Evolutionary conservation across 2,888 invertebrate genomes (phyloP).

Genomic region (Dendrolimus pini): DNA sequence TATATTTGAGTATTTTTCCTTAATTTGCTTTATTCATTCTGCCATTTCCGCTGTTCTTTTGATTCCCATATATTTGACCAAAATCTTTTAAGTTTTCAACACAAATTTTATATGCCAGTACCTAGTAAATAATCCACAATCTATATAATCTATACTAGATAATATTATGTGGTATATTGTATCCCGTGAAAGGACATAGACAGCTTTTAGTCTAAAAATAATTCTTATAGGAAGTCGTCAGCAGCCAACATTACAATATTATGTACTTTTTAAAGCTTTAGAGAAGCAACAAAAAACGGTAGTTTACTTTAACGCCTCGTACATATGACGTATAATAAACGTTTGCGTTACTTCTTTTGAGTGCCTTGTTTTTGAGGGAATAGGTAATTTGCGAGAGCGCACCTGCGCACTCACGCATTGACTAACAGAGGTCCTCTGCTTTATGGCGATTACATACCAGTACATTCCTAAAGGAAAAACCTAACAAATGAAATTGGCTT

Average conservation of each 20-base stretch:
- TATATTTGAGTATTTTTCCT: neutral
- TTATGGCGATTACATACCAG: constrained; percentile 19
- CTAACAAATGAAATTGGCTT: constrained; percentile 26
- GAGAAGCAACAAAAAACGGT: too few species aligned
- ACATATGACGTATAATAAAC: constrained; percentile 7
- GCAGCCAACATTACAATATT: too few species aligned
- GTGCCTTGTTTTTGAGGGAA: constrained; percentile 27
- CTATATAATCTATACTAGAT: too few species aligned
- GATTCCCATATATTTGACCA: neutral
- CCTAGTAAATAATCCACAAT: too few species aligned
- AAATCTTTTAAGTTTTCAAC: neutral
- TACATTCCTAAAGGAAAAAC: constrained; percentile 20
- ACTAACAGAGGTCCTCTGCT: constrained; percentile 20
- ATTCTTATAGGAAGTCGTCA: too few species aligned
- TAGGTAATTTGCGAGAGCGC: constrained; percentile 27
- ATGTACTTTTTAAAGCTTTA: too few species aligned
- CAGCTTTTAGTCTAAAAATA: too few species aligned
- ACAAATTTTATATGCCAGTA: too few species aligned
- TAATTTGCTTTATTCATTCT: neutral
- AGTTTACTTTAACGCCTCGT: too few species aligned
- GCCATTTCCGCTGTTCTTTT: neutral
- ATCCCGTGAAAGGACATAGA: too few species aligned
- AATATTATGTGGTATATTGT: too few species aligned
- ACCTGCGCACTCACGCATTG: constrained; percentile 23
- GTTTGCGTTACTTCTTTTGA: constrained; percentile 14